Evolutionary conservation across 2,888 invertebrate species (phyloP).

Genomic region (Phalera bucephala): DNA sequence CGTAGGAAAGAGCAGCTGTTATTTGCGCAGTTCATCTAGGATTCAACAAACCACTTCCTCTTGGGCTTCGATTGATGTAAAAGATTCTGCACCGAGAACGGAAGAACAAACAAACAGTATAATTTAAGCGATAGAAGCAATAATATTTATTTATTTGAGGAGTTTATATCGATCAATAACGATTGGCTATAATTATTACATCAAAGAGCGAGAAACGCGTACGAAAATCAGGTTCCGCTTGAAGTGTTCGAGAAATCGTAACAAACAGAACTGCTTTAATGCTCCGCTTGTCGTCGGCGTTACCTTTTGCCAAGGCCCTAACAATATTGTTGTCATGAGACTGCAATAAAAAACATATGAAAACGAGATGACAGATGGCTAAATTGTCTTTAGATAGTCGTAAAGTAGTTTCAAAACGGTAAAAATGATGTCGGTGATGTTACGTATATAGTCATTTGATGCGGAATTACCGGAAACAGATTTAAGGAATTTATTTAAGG

Average conservation of each 20-base stretch:
- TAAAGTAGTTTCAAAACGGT: too few species aligned
- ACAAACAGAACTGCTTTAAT: slow-evolving; percentile 25
- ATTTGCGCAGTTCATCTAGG: slow-evolving; percentile 7
- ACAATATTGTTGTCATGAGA: slow-evolving; percentile 11
- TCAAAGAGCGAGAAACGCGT: slow-evolving; percentile 49
- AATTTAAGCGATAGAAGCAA: slow-evolving; percentile 48
- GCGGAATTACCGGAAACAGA: too few species aligned
- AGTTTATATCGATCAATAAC: slow-evolving; percentile 61
- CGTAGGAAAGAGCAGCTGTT: neutral
- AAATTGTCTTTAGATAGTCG: too few species aligned
- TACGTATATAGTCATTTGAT: too few species aligned
- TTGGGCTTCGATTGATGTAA: slow-evolving; percentile 32
- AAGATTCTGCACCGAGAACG: slow-evolving; percentile 24
- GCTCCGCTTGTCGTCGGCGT: slow-evolving; percentile 13
- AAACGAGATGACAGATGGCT: too few species aligned
- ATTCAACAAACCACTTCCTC: slow-evolving; percentile 10
- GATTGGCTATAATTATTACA: slow-evolving; percentile 46
- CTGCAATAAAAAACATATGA: neutral
- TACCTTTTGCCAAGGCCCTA: slow-evolving; percentile 10
- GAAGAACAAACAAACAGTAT: slow-evolving; percentile 57
- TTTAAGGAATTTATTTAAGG: too few species aligned
- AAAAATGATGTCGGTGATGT: too few species aligned
- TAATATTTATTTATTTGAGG: slow-evolving; percentile 54
- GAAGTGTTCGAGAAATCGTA: slow-evolving; percentile 20
- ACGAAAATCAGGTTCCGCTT: slow-evolving; percentile 22